phyloP scores from a whole-genome alignment of 2,797 vertebrate species.

The Cirrhinus mrigala region DNA sequence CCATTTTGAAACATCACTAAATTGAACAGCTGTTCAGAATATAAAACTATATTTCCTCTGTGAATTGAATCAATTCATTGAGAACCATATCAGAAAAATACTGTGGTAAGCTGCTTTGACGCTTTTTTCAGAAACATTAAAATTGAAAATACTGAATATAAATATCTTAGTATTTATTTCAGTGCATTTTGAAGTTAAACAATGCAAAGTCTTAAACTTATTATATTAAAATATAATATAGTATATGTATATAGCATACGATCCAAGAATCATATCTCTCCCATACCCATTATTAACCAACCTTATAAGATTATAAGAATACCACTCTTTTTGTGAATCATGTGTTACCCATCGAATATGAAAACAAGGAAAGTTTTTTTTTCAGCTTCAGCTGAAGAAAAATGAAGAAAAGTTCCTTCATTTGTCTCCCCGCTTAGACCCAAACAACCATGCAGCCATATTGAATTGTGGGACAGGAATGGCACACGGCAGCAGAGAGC shows the following conservation, averaged over 20 bases:
- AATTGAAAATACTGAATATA: not conserved
- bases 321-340: not conserved
- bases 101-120: not conserved
- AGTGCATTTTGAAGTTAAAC: not conserved
- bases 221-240: too few relatives aligned
- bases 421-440: slow-evolving; percentile 63
- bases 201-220: not conserved
- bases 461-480: slow-evolving; percentile 60
- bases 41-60: too few relatives aligned
- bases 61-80: too few relatives aligned
- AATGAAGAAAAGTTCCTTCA: slow-evolving; percentile 65
- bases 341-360: slow-evolving; percentile 27
- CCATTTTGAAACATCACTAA: too few relatives aligned
- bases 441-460: slow-evolving; percentile 59
- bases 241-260: too few relatives aligned
- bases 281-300: not conserved
- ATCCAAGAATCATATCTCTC: not conserved
- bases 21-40: too few relatives aligned
- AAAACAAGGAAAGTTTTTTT: slow-evolving; percentile 45
- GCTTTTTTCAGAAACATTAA: not conserved
- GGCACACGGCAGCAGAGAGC: slow-evolving; percentile 62
- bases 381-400: slow-evolving; percentile 40
- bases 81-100: not conserved
- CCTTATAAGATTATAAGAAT: not conserved
- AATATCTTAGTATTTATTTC: not conserved